A percentile compares a stretch with the other conserved stretches of the same genome.
phyloP scores from a whole-genome alignment of 2,797 vertebrate genomes.

The Myioborus melanocephalus region DNA sequence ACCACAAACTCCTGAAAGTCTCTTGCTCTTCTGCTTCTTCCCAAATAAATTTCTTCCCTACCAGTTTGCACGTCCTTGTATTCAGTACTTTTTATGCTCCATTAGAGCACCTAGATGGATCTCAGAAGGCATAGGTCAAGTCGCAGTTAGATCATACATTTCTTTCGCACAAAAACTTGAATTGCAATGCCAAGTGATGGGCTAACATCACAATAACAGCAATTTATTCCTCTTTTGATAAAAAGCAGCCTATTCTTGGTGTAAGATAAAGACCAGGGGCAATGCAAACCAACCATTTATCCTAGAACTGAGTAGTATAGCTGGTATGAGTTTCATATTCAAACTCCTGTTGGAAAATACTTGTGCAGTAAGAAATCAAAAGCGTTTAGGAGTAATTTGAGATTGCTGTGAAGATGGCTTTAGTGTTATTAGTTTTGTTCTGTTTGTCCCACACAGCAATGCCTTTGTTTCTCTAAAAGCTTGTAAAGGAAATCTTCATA shows the following conservation, averaged over 20 bases:
- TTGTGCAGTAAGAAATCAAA: constrained; percentile 71
- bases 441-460: constrained; percentile 10
- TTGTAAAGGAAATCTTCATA: constrained; percentile 7
- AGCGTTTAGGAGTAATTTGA: constrained; percentile 58
- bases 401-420: constrained; percentile 30
- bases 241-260: constrained; percentile 81
- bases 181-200: constrained; percentile 84
- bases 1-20: constrained; percentile 41
- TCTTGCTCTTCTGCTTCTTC: constrained; percentile 59
- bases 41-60: constrained; percentile 71
- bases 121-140: constrained; percentile 80
- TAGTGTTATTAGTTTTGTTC: constrained; percentile 13
- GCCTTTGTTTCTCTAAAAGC: constrained; percentile 47
- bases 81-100: constrained; percentile 78
- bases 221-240: constrained; percentile 84
- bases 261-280: constrained; percentile 82
- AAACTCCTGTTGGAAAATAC: constrained; percentile 59
- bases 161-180: constrained; percentile 83
- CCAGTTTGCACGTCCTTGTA: constrained; percentile 76
- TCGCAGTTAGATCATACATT: constrained; percentile 84
- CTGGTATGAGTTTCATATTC: constrained; percentile 69
- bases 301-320: constrained; percentile 73
- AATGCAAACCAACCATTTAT: constrained; percentile 83
- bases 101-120: constrained; percentile 81
- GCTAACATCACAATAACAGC: constrained; percentile 84